These are phyloP conservation scores for Argyrosomus regius DNA, from an alignment of 2,797 vertebrate species.

Conservation along the genomic window DNA sequence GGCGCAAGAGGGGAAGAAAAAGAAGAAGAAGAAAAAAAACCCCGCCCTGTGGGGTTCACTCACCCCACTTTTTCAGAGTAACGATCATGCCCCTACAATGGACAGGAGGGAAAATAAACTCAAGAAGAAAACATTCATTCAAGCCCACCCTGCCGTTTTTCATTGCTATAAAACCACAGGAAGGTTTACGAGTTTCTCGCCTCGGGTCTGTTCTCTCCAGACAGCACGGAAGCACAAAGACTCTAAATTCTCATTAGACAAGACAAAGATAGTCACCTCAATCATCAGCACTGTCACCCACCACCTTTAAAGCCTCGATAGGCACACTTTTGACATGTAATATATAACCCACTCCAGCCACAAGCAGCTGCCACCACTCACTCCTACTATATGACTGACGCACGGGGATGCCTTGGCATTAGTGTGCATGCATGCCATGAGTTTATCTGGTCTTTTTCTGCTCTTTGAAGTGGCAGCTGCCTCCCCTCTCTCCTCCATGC, in stretches of 20 bases:
- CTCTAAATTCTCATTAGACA: slow-evolving; percentile 48
- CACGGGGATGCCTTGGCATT: slow-evolving; percentile 37
- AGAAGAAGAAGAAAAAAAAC: slow-evolving; percentile 45
- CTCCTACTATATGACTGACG: slow-evolving; percentile 11
- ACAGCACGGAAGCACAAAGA: slow-evolving; percentile 49
- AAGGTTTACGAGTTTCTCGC: slow-evolving; percentile 63
- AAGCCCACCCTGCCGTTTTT: slow-evolving; percentile 34
- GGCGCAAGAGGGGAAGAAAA: slow-evolving; percentile 45
- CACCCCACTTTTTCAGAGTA: slow-evolving; percentile 62
- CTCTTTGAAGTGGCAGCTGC: slow-evolving; percentile 58
- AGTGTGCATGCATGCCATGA: slow-evolving; percentile 18
- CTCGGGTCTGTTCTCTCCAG: slow-evolving; percentile 64
- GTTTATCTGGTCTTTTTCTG: slow-evolving; percentile 24
- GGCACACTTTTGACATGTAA: slow-evolving; percentile 22
- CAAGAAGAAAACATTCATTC: slow-evolving; percentile 69
- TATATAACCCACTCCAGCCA: background rate
- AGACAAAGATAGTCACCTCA: slow-evolving; percentile 22
- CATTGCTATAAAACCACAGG: slow-evolving; percentile 52
- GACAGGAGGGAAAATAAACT: slow-evolving; percentile 77
- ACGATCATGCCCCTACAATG: slow-evolving; percentile 77
- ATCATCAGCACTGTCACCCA: slow-evolving; percentile 19
- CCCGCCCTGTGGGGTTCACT: slow-evolving; percentile 79
- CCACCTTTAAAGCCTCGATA: background rate
- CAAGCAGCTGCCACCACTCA: slow-evolving; percentile 44
- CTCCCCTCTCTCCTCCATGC: slow-evolving; percentile 7